Base-by-base conservation (phyloP, 2,797 vertebrate genomes). In the Poeciliopsis turneri region DNA sequence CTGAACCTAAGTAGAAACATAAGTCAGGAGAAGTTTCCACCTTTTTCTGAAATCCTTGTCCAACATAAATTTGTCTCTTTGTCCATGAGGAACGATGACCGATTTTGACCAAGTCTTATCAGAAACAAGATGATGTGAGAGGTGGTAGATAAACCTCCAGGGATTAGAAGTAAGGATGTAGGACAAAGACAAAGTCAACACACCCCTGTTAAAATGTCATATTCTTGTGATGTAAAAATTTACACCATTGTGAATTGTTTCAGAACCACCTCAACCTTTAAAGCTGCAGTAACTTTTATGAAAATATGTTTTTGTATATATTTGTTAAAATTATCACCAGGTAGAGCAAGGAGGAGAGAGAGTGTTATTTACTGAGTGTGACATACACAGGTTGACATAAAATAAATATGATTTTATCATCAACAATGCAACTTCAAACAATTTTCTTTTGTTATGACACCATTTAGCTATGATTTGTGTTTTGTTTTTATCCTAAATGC, bases 21-120 rank as follows among this genome's bases (percentile, higher is more conserved):
- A 78, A 77, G 89, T 82, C 79, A 72, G n/a, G 75, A 39, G 59
- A n/a, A 57, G n/a, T 75, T 79, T 78, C 79, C 75, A 74, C 57
- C 75, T 61, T 70, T 78, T 43, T 76, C 74, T 57, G 47, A 23
- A 73, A 36, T 88, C 74, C 70, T 84, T 61, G 72, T 80, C 47
- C 77, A 69, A 77, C 74, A 75, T 87, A 28, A 72, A 11, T 78
- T 82, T 66, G 36, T 33, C 66, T 74, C 45, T 77, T 23, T 74
- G 78, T 28, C 33, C 51, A 49, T 0, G 2, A 30, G 41, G 5
- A 76, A 79, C 2, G 23, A 25, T 74, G 33, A 64, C 39, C 18
- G 2, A 13, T 11, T 43, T n/a, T 1, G 23, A 43, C 66, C 7
- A 43, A 43, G 66, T 43, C 23, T 25, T 43, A 69, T 43, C 66